These are phyloP conservation scores for Corynorhinus townsendii DNA, from an alignment of 2,113 vertebrate genomes.

Conservation along the genomic window DNA sequence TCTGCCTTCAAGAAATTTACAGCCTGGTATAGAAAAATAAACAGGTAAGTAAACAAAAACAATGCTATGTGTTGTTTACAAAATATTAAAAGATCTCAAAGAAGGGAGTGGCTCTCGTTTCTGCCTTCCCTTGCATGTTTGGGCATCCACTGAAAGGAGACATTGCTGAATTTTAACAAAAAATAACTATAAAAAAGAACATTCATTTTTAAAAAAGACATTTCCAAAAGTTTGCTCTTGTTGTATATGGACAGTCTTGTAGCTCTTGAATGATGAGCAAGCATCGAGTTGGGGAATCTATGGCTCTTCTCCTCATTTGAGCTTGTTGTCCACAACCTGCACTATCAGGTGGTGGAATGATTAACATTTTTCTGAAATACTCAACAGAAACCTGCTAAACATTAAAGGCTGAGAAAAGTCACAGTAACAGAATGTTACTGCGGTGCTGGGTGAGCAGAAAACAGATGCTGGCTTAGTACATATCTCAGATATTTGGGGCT, in stretches of 20 bases:
- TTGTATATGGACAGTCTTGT: slow-evolving; percentile 7
- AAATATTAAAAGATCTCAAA: background rate
- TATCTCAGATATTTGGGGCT: background rate
- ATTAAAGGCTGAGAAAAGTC: slow-evolving; percentile 5
- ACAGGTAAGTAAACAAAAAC: slow-evolving; percentile 53
- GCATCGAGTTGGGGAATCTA: background rate
- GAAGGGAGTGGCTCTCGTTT: background rate
- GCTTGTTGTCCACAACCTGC: background rate
- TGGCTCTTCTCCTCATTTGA: slow-evolving; percentile 24
- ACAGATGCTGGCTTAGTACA: background rate
- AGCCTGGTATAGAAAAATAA: slow-evolving; percentile 18
- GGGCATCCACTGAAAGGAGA: background rate
- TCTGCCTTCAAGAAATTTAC: slow-evolving; percentile 17
- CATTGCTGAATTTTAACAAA: background rate
- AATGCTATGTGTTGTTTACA: background rate
- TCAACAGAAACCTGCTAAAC: background rate
- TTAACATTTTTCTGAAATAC: slow-evolving; percentile 41
- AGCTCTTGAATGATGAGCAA: slow-evolving; percentile 37
- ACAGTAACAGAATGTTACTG: background rate
- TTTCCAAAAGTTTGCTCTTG: background rate
- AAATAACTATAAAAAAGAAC: background rate
- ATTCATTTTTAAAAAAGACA: background rate
- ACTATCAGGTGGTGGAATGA: background rate
- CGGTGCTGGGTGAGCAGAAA: background rate
- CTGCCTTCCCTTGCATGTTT: slow-evolving; percentile 8